Conservation (phyloP, 2,113 vertebrate genomes). For the Poecilia latipinna region DNA sequence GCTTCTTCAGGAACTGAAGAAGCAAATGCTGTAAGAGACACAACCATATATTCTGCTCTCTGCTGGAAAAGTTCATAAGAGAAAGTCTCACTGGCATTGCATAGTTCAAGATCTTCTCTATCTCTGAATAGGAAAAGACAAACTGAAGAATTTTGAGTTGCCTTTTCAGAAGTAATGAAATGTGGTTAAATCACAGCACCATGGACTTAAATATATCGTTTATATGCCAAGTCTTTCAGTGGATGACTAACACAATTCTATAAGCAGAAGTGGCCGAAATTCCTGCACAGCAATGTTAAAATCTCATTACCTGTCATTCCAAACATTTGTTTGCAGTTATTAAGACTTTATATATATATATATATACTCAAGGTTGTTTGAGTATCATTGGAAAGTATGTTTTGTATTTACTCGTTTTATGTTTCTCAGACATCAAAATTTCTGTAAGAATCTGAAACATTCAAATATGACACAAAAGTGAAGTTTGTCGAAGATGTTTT, state of each 20-base stretch:
- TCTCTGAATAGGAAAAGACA: too few species aligned
- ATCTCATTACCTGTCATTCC: background rate
- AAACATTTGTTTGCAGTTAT: background rate
- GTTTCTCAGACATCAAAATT: background rate
- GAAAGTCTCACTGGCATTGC: too few species aligned
- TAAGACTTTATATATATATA: too few species aligned
- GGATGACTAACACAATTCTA: background rate
- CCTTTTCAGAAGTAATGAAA: too few species aligned
- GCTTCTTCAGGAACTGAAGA: background rate
- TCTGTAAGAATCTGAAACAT: background rate
- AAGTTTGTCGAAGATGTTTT: background rate
- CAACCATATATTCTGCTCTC: background rate
- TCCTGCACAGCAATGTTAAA: background rate
- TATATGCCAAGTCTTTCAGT: background rate
- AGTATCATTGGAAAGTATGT: background rate
- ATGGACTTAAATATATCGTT: background rate
- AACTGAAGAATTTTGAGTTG: too few species aligned
- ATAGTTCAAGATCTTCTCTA: too few species aligned
- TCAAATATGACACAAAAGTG: background rate
- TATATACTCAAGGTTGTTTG: background rate
- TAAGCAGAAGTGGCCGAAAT: background rate
- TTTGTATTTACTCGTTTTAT: background rate
- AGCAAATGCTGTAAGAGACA: background rate
- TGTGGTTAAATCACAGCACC: background rate
- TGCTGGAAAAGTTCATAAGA: too few species aligned